Percentiles rank a stretch among this genome's conserved stretches.
These are phyloP conservation scores for Lasioglossum marginatum DNA, from an alignment of 2,888 invertebrate species.

Conservation along the genomic window DNA sequence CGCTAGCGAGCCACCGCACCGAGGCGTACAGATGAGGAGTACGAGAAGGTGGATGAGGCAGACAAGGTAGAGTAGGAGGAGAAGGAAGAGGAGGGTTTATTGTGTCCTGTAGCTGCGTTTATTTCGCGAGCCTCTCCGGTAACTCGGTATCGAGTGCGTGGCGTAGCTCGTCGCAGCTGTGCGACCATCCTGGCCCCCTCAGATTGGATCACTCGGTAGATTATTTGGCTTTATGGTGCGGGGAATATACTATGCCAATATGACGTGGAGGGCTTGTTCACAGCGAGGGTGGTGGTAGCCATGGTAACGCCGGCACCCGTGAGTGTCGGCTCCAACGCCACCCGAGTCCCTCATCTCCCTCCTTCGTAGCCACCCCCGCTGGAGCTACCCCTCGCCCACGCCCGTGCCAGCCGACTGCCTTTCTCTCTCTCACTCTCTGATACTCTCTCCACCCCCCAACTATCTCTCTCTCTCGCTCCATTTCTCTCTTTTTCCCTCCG, in stretches of 20 bases:
- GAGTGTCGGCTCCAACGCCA: constrained; percentile 87
- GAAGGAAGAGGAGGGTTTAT: constrained; percentile 1
- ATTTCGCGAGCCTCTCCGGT: constrained; percentile 19
- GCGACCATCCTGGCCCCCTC: constrained; percentile 63
- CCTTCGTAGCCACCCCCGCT: constrained; percentile 61
- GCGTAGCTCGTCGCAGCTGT: constrained; percentile 44
- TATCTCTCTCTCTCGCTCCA: constrained; percentile 49
- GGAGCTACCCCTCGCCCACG: constrained; percentile 50
- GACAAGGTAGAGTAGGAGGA: neutral
- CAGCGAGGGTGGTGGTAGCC: constrained; percentile 79
- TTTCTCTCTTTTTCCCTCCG: constrained; percentile 30
- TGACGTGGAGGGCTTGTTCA: constrained; percentile 78
- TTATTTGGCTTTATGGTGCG: constrained; percentile 82
- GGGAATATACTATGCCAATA: constrained; percentile 83
- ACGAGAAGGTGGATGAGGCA: neutral
- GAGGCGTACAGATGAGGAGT: neutral
- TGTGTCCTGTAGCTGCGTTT: constrained; percentile 10
- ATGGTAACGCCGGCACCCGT: constrained; percentile 84
- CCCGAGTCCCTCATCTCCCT: constrained; percentile 83
- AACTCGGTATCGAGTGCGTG: constrained; percentile 27
- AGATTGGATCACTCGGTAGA: constrained; percentile 80
- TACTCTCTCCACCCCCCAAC: constrained; percentile 31
- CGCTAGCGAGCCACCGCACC: neutral
- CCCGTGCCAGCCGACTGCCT: constrained; percentile 59
- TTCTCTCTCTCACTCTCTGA: constrained; percentile 42